Evolutionary conservation across 2,888 invertebrate genomes (phyloP), one percentile per base, ranked within the genome.

Genomic region (Acanthosepion esculentum): DNA sequence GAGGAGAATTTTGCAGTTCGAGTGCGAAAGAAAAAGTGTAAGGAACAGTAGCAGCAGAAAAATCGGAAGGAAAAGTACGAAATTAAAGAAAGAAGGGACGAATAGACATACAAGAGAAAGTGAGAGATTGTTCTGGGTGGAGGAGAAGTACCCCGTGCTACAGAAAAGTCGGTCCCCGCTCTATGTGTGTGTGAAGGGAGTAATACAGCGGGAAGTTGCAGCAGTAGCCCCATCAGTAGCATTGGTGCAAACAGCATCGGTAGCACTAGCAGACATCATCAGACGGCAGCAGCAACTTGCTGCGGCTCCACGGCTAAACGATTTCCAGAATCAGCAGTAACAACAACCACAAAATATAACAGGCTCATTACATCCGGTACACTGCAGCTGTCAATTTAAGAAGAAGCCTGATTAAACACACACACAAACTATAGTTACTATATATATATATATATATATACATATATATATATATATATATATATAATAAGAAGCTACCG

Each of bases 151-250:
- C 78, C 78, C 78, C 78, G 78, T 78, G 78, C 78, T 78, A 78
- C 78, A 33, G n/a, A 78, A 78, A 78, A 78, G 78, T 78, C 78
- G 78, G 78, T 78, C 78, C 78, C 78, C 78, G 78, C 78, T 78
- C 15, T n/a, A 33, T 78, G 33, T 78, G 78, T 78, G 15, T 78
- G 78, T 33, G 33, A n/a, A 12, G 29, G 29, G 29, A 29, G 29
- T 78, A 78, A n/a, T 78, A n/a, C 78, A 78, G 78, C 12, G 78
- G 10, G 78, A 59, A 59, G 59, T 59, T 59, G 59, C 59, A 59
- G 59, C 59, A 59, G 59, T 59, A 59, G 59, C 59, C 59, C 59
- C 20, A 59, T 59, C 59, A 59, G 59, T 59, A 59, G 6, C 59
- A 59, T 59, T 23, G 15, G n/a, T 33, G 78, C 78, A 33, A 78